Conservation (phyloP, 2,888 invertebrate genomes). For the Drosophila neotestacea region DNA sequence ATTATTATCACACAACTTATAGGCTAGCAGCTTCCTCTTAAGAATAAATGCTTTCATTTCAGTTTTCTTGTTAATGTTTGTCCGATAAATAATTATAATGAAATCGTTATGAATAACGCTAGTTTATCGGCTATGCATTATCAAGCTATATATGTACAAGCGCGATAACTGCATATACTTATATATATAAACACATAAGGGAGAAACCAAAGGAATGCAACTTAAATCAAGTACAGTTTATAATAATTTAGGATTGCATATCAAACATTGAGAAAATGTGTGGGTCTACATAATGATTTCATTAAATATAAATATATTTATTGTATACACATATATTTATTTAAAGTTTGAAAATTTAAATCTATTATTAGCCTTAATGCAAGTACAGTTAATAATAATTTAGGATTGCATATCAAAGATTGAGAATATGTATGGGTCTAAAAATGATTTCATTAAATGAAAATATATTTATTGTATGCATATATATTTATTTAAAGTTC, state of each 20-base stretch:
- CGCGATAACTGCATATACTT: constrained; percentile 10
- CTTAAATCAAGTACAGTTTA: not conserved
- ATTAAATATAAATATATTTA: too few species aligned
- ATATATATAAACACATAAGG: not conserved
- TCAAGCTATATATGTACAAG: constrained; percentile 5
- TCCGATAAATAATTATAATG: constrained; percentile 40
- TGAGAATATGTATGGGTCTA: not conserved
- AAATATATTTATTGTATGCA: too few species aligned
- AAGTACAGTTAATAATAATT: not conserved
- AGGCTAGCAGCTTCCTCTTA: constrained; percentile 52
- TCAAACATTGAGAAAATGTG: not conserved
- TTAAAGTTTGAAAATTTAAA: too few species aligned
- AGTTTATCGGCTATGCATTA: constrained; percentile 40
- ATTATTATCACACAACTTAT: constrained; percentile 49
- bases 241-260: not conserved
- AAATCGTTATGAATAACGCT: constrained; percentile 59
- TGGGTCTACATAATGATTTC: not conserved
- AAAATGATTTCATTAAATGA: not conserved
- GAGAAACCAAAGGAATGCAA: not conserved
- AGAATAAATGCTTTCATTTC: constrained; percentile 42
- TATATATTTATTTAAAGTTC: too few species aligned
- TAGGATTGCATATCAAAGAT: not conserved
- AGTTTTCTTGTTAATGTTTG: constrained; percentile 21
- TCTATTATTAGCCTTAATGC: too few species aligned
- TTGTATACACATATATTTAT: too few species aligned